These are phyloP conservation scores for Parelbella ahira DNA, from an alignment of 2,888 invertebrate species.

Conservation along the genomic window DNA sequence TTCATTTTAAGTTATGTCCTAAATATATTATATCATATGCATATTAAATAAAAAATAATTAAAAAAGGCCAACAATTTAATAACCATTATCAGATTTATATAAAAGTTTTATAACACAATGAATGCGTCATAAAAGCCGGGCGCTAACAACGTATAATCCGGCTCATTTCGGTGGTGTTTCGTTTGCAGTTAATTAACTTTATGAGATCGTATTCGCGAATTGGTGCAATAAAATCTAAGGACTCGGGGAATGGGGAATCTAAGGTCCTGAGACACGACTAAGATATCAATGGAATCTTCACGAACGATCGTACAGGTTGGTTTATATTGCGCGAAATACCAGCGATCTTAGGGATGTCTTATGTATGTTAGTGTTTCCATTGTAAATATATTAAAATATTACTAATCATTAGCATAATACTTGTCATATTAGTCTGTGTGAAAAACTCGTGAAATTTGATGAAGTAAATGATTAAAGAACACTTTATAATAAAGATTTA, in stretches of 20 bases:
- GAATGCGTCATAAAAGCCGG: conserved; percentile 31
- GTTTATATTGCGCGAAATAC: conserved; percentile 7
- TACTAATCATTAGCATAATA: too few relatives aligned
- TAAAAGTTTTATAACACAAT: conserved; percentile 34
- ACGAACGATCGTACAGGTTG: neutral
- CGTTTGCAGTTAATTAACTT: conserved; percentile 54
- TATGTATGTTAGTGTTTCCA: too few relatives aligned
- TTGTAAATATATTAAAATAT: too few relatives aligned
- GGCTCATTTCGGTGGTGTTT: conserved; percentile 38
- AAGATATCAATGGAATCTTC: conserved; percentile 23
- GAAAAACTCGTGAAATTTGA: too few relatives aligned
- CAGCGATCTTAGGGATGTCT: too few relatives aligned
- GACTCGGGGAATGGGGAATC: conserved; percentile 26
- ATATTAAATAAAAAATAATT: too few relatives aligned
- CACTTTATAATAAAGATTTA: too few relatives aligned
- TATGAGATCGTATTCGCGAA: conserved; percentile 46
- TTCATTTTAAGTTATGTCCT: too few relatives aligned
- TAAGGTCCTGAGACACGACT: too few relatives aligned
- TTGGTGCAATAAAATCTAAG: conserved; percentile 50
- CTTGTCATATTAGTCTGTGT: too few relatives aligned
- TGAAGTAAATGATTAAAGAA: too few relatives aligned
- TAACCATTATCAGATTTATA: conserved; percentile 32
- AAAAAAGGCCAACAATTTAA: conserved; percentile 23
- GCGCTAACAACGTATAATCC: conserved; percentile 35
- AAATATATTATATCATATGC: too few relatives aligned